Evolutionary conservation across 2,113 vertebrate species (phyloP).

Genomic region (Pluvianellus socialis): DNA sequence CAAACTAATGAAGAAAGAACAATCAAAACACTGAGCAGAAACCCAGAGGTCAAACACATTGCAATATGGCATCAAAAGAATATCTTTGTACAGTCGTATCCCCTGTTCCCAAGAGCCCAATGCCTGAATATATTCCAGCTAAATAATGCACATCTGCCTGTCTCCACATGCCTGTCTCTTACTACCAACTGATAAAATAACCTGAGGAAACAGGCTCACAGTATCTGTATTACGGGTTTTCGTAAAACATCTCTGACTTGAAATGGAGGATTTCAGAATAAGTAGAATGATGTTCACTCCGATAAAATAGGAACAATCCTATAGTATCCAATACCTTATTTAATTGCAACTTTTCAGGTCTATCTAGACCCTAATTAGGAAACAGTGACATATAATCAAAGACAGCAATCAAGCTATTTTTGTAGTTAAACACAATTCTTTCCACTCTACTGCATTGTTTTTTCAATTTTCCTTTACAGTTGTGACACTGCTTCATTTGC

Average conservation of each 20-base stretch:
- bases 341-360: neutral
- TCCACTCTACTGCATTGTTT: neutral
- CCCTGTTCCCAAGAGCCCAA: neutral
- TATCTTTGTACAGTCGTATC: neutral
- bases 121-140: neutral
- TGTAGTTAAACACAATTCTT: neutral
- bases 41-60: neutral
- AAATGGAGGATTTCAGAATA: neutral
- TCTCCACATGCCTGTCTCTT: neutral
- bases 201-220: neutral
- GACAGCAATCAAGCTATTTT: neutral
- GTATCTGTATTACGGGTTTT: neutral
- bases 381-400: neutral
- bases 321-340: neutral
- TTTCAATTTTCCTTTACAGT: neutral
- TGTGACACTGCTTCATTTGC: neutral
- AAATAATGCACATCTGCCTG: neutral
- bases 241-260: neutral
- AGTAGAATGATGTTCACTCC: neutral
- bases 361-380: neutral
- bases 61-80: neutral
- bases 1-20: conserved; percentile 80
- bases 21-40: neutral
- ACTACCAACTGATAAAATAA: neutral
- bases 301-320: neutral